phyloP scores from a whole-genome alignment of 2,888 invertebrate species.

The Caenorhabditis japonica region DNA sequence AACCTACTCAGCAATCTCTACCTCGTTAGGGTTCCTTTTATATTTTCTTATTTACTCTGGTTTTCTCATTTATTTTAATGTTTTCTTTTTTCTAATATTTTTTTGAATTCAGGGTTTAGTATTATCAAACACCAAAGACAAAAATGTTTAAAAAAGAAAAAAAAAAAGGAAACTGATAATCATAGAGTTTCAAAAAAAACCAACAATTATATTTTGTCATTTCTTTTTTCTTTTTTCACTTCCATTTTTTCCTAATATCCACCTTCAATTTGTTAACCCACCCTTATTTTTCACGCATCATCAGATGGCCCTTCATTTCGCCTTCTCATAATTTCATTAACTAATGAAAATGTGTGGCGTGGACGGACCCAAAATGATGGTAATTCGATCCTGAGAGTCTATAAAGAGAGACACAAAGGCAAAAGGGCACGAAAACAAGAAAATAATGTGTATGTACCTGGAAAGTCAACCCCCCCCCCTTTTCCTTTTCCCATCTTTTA shows the following conservation, averaged over 20 bases:
- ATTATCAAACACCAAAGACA: no score
- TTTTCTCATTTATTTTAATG: slow-evolving; percentile 7
- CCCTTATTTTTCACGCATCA: slow-evolving; percentile 15
- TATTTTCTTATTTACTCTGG: slow-evolving; percentile 1
- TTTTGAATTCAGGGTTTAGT: not conserved
- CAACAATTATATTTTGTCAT: slow-evolving; percentile 2
- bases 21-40: slow-evolving; percentile 9
- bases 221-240: slow-evolving; percentile 3
- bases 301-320: not conserved
- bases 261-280: slow-evolving; percentile 24
- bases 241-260: not conserved
- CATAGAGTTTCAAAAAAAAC: not conserved
- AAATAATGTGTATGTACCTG: slow-evolving; percentile 32
- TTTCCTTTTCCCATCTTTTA: slow-evolving; percentile 25
- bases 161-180: not conserved
- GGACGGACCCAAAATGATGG: no score
- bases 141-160: no score
- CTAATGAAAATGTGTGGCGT: slow-evolving; percentile 52
- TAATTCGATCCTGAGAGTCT: slow-evolving; percentile 41
- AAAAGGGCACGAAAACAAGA: slow-evolving; percentile 49
- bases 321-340: slow-evolving; percentile 57
- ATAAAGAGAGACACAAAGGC: slow-evolving; percentile 39
- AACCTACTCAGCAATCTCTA: slow-evolving; percentile 40
- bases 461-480: slow-evolving; percentile 1
- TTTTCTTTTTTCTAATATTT: not conserved